Evolutionary conservation across 2,888 invertebrate species (phyloP), one percentile per base, ranked within the genome.

Genomic region (Leptopilina drosophilae): DNA sequence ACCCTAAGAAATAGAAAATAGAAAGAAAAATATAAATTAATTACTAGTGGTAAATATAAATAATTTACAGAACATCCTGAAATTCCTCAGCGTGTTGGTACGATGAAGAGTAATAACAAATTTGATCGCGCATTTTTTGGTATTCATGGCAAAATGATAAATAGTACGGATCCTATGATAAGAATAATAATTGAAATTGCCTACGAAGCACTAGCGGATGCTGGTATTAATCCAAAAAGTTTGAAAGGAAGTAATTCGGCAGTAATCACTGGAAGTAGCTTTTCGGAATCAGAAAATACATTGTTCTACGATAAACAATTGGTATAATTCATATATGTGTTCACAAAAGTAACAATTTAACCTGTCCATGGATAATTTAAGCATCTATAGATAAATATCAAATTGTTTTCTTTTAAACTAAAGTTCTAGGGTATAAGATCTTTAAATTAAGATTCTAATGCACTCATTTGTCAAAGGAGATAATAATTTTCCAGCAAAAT

Each of bases 101-200:
- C 53, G 20, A 77, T 81, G 2, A 59, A 14, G 4, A n/a, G 69
- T 7, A 1, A 83, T 1, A 5, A 59, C 0, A 84, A 82, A n/a
- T 86, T 85, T 33, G 86, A 86, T 73, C 76, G 79, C n/a, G 59
- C 82, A 1, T 85, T 82, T 62, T 86, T 86, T 46, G 83, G 84
- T 62, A 80, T 85, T 1, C 83, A 85, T 59, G 9, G 20, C 0
- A 82, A 80, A 64, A 65, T 83, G 26, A 40, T 80, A 0, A 78
- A 78, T 42, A 56, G 64, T 3, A 81, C 84, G 83, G 85, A 85
- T 33, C 85, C 85, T 7, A 53, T 80, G 66, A 77, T 64, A 15
- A 81, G 83, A 78, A 40, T 82, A 9, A 64, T 82, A 56, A 42
- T 84, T 8, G 84, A 84, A 79, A 9, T 12, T 46, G 66, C 75